Evolutionary conservation across 2,113 vertebrate genomes (phyloP).

Genomic region (Rhabdornis inornatus): DNA sequence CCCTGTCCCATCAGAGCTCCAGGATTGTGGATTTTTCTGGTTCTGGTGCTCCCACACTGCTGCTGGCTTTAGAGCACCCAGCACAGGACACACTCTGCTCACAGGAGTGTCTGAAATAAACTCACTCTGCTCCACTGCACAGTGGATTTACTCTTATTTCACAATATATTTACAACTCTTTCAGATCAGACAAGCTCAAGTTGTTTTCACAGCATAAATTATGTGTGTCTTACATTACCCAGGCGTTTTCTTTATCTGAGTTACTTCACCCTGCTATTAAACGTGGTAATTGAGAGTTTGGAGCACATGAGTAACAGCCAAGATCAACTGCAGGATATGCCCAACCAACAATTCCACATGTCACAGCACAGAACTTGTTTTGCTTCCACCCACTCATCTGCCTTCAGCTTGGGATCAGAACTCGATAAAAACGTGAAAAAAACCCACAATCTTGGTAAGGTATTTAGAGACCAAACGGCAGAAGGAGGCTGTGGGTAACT

Average conservation of each 20-base stretch:
- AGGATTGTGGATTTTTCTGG: neutral
- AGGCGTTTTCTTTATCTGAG: neutral
- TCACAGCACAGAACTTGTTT: slow-evolving; percentile 10
- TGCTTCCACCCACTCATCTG: slow-evolving; percentile 7
- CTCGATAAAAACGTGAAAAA: neutral
- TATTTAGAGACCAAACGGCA: neutral
- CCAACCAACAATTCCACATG: slow-evolving; percentile 36
- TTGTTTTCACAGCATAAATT: neutral
- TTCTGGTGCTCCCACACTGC: neutral
- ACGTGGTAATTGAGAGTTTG: neutral
- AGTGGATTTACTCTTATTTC: neutral
- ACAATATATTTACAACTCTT: neutral
- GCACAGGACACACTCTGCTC: neutral
- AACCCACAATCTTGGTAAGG: neutral
- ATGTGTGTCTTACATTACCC: neutral
- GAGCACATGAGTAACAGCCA: neutral
- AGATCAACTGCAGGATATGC: neutral
- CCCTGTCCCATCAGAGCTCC: neutral
- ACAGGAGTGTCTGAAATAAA: neutral
- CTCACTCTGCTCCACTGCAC: neutral
- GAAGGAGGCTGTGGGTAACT: neutral
- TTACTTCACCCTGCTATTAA: slow-evolving; percentile 18
- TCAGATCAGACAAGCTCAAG: neutral
- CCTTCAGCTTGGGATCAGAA: slow-evolving; percentile 4
- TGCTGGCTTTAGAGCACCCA: neutral